phyloP scores from a whole-genome alignment of 2,113 vertebrate genomes.

The Hyla sarda region DNA sequence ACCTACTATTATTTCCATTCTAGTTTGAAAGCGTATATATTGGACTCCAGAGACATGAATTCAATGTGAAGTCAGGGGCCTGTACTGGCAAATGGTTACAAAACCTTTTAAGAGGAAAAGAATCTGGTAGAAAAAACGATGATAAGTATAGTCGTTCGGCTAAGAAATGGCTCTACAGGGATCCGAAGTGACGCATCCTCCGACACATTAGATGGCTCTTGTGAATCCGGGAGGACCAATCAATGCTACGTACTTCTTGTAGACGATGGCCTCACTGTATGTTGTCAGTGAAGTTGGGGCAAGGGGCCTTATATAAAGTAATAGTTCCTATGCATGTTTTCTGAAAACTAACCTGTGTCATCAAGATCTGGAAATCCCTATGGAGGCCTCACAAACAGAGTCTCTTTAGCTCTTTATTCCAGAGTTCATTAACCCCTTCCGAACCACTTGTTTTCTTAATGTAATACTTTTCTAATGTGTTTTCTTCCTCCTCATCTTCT shows the following conservation, averaged over 20 bases:
- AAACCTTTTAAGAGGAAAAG: neutral
- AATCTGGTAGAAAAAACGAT: neutral
- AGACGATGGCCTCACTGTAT: neutral
- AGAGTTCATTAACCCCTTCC: no score
- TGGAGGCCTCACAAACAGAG: no score
- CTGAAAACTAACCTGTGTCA: no score
- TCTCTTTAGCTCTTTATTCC: no score
- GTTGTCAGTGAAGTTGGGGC: neutral
- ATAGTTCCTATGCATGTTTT: no score
- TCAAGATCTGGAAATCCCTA: no score
- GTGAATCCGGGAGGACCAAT: neutral
- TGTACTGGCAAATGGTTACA: slow-evolving; percentile 8
- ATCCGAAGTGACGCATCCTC: neutral
- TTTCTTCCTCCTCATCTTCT: no score
- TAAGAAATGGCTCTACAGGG: neutral
- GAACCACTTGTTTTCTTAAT: no score
- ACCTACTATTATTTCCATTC: slow-evolving; percentile 30
- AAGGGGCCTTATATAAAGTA: no score
- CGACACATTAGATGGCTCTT: neutral
- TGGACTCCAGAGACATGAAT: neutral
- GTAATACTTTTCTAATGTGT: no score
- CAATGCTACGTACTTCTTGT: neutral
- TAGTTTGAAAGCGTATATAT: neutral
- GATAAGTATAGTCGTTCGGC: neutral
- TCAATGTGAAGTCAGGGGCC: neutral